These are phyloP conservation scores for Stenotaenia linearis DNA, from an alignment of 2,888 invertebrate genomes.

Conservation along the genomic window DNA sequence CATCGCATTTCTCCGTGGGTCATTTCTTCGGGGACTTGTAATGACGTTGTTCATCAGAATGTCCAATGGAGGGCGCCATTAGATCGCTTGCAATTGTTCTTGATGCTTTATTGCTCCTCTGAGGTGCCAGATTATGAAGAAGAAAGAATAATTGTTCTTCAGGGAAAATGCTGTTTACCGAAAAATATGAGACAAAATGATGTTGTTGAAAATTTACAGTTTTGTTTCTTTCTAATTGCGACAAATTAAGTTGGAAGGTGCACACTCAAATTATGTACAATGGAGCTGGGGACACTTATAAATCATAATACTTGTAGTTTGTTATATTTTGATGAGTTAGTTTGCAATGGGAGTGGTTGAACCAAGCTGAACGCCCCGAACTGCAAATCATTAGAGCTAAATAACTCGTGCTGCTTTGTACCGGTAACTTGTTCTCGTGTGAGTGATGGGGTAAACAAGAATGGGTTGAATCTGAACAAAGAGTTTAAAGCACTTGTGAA, in stretches of 20 bases:
- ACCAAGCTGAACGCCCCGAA: no score
- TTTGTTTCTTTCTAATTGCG: background rate
- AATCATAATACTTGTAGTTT: background rate
- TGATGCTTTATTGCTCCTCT: background rate
- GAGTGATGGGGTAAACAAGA: no score
- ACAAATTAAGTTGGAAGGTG: background rate
- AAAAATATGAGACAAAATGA: background rate
- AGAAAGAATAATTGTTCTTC: background rate
- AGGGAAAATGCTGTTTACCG: background rate
- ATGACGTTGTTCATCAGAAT: background rate
- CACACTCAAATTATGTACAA: background rate
- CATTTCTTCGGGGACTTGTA: background rate
- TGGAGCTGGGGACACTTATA: background rate
- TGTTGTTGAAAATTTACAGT: background rate
- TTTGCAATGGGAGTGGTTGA: background rate
- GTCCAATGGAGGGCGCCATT: background rate
- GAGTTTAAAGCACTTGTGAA: no score
- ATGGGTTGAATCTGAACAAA: no score
- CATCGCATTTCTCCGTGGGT: background rate
- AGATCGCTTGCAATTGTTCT: background rate
- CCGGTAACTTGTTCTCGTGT: no score
- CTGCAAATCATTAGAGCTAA: no score
- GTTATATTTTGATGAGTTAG: background rate
- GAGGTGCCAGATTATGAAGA: background rate
- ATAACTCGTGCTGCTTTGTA: no score